Base-by-base conservation (phyloP, 2,113 vertebrate genomes). In the Bungarus multicinctus region DNA sequence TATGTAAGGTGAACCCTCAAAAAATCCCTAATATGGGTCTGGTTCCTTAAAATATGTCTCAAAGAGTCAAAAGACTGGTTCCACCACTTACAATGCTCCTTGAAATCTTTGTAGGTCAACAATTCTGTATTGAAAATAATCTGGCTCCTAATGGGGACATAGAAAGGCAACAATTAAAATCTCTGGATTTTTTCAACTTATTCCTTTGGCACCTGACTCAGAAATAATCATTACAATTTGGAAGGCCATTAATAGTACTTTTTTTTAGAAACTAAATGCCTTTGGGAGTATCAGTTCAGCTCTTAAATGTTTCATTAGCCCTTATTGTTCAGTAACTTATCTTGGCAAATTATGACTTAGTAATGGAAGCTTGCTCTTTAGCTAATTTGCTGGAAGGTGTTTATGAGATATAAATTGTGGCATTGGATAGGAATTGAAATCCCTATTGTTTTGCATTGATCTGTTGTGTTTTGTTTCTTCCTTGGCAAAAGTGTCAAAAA, bases 401-500 rank as follows among this genome's bases (percentile, higher is more conserved):
- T 93, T 23, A 87, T 90, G 47, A 2, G 2, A 89, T 87, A 3
- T 34, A 0, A 57, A 45, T 53, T 55, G 57, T 88, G 10, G 3
- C 3, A 47, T 6, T 34, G 1, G 25, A 39, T 30, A 50, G 54
- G 45, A 4, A 81, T 90, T 69, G 90, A 94, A 87, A 90, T 0
- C 6, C 94, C 89, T 12, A 91, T 45, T 92, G 9, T 85, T 92
- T 96, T 93, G 20, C 7, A 45, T 85, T 87, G 50, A 14, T 14
- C 52, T 89, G n/a, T 89, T 54, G 4, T 85, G 50, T 27, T 85
- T 52, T 60, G 20, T 94, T 91, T 25, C 81, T 0, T 5, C 95
- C 90, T 25, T 34, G 88, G 10, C 20, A 34, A 10, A 60, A 91
- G 18, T 39, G 34, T 85, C 0, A 20, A 9, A 87, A 54, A 18